phyloP scores from a whole-genome alignment of 2,797 vertebrate species.

The Rhodeus uyekii region DNA sequence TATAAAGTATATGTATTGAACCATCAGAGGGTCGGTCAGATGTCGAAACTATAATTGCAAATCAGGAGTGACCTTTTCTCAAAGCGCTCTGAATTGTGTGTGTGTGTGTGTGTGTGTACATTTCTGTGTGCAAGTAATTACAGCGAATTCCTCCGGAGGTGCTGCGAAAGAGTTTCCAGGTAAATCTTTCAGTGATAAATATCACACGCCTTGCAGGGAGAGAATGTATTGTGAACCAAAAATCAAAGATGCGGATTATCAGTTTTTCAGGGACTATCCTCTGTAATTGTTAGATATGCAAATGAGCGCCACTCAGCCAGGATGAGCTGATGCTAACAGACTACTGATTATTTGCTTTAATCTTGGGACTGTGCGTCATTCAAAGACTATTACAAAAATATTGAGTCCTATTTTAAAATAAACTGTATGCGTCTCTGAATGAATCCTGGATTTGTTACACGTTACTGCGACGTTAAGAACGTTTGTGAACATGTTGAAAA shows the following conservation, averaged over 20 bases:
- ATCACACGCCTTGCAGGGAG: conserved; percentile 34
- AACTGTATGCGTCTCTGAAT: background rate
- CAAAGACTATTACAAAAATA: background rate
- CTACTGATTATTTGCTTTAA: conserved; percentile 26
- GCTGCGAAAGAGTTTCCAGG: conserved; percentile 34
- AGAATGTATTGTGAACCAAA: conserved; percentile 22
- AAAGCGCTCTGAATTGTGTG: background rate
- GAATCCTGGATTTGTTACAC: background rate
- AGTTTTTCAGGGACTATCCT: conserved; percentile 26
- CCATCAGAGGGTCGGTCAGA: background rate
- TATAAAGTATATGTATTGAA: too few species aligned
- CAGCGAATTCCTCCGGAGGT: conserved; percentile 22
- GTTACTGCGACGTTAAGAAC: background rate
- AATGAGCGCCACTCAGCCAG: conserved; percentile 30
- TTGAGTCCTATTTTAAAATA: background rate
- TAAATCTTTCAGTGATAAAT: conserved; percentile 37
- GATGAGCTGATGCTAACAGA: conserved; percentile 32
- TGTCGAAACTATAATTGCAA: conserved; percentile 45
- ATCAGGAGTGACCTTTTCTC: conserved; percentile 45
- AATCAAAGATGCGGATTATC: conserved; percentile 25
- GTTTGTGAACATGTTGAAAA: background rate
- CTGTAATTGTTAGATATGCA: conserved; percentile 40
- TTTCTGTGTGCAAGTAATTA: conserved; percentile 1
- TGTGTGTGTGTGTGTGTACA: background rate
- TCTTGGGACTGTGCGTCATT: background rate